Evolutionary conservation across 2,888 invertebrate species (phyloP).

Genomic region (Strigamia maritima): DNA sequence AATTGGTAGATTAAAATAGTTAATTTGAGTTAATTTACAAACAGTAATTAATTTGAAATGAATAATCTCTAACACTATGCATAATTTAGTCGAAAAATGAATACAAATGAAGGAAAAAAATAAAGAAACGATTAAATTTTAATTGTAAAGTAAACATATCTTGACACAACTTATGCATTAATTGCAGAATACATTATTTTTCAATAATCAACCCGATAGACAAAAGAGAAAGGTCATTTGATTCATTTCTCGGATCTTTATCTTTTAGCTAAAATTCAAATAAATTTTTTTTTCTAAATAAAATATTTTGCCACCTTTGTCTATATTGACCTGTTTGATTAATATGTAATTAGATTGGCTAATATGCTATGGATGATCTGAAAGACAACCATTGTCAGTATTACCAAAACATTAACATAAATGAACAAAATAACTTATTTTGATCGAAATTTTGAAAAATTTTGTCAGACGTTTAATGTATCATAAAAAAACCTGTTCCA

Average conservation of each 20-base stretch:
- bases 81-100: not conserved
- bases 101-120: not conserved
- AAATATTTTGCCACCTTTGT: not conserved
- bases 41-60: not conserved
- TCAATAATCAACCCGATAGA: not conserved
- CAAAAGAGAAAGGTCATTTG: not conserved
- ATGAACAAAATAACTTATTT: constrained; percentile 5
- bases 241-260: not conserved
- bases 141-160: constrained; percentile 9
- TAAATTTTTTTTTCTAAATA: not conserved
- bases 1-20: not conserved
- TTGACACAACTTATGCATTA: not conserved
- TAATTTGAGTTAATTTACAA: not conserved
- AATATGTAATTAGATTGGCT: not conserved
- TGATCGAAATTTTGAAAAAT: not conserved
- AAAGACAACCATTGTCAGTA: constrained; percentile 10
- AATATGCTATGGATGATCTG: not conserved
- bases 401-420: not conserved
- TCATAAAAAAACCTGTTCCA: not conserved
- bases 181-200: not conserved
- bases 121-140: not conserved
- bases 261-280: not conserved
- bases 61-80: not conserved
- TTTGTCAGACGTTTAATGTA: not conserved
- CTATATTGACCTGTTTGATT: not conserved